Evolutionary conservation across 1,140 invertebrate species (phyloP).

Genomic region (Diprion similis): DNA sequence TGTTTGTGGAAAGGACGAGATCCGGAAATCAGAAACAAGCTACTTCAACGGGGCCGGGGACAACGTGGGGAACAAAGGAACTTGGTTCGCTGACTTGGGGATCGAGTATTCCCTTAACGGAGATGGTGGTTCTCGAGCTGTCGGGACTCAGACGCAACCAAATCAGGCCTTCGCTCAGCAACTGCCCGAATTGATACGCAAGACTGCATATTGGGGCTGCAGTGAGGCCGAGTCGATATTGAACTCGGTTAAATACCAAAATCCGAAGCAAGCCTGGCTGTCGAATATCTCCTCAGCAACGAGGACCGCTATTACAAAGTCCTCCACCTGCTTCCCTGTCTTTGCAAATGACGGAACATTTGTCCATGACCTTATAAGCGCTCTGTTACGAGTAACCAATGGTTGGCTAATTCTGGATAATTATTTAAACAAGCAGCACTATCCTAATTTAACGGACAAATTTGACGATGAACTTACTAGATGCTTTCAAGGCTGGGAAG

Average conservation of each 20-base stretch:
- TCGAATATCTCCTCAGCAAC: conserved; percentile 45
- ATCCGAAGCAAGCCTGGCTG: conserved; percentile 39
- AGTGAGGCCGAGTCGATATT: conserved; percentile 46
- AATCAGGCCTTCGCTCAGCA: neutral
- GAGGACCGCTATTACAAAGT: conserved; percentile 49
- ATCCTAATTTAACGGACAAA: conserved; percentile 44
- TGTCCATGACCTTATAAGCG: conserved; percentile 47
- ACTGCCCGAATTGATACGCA: conserved; percentile 40
- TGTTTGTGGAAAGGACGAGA: conserved; percentile 14
- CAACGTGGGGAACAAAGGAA: conserved; percentile 34
- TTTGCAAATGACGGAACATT: conserved; percentile 47
- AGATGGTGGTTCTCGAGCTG: conserved; percentile 15
- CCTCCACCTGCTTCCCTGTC: conserved; percentile 47
- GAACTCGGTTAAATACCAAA: conserved; percentile 32
- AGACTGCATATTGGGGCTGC: conserved; percentile 47
- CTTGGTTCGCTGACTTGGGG: conserved; percentile 39
- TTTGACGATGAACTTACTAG: conserved; percentile 39
- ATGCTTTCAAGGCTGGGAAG: conserved; percentile 50
- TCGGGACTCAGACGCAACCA: conserved; percentile 37
- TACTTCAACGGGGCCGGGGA: conserved; percentile 38
- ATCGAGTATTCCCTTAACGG: conserved; percentile 20
- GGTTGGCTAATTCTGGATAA: conserved; percentile 55
- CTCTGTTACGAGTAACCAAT: conserved; percentile 50
- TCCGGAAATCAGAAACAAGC: conserved; percentile 21
- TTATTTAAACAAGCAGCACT: conserved; percentile 53